These are phyloP conservation scores for Characodon lateralis DNA, from an alignment of 2,797 vertebrate genomes.

Conservation along the genomic window DNA sequence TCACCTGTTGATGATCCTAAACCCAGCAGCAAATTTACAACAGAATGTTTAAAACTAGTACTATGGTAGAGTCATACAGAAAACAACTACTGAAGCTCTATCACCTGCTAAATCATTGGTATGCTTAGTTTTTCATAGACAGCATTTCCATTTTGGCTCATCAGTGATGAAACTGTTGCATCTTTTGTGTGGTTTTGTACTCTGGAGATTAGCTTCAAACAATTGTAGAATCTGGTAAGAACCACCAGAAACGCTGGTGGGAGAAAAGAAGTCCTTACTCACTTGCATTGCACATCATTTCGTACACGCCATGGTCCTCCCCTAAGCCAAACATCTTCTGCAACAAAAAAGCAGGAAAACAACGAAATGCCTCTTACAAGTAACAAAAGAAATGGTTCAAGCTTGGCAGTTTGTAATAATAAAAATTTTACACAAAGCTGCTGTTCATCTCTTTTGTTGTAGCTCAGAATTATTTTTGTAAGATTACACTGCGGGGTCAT, in stretches of 20 bases:
- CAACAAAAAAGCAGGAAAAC: constrained; percentile 39
- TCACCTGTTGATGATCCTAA: neutral
- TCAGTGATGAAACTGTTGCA: neutral
- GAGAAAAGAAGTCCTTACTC: constrained; percentile 36
- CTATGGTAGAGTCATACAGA: neutral
- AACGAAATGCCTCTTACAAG: constrained; percentile 9
- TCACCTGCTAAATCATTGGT: neutral
- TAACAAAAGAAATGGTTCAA: constrained; percentile 17
- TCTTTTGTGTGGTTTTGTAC: neutral
- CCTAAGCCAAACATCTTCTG: constrained; percentile 54
- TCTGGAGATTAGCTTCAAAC: neutral
- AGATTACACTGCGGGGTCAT: neutral
- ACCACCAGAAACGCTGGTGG: neutral
- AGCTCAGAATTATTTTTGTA: neutral
- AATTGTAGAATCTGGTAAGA: neutral
- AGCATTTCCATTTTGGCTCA: neutral
- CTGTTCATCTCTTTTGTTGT: constrained; percentile 8
- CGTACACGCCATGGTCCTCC: constrained; percentile 63
- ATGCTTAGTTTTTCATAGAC: neutral
- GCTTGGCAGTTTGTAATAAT: neutral
- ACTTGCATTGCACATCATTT: constrained; percentile 75
- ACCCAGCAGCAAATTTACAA: neutral
- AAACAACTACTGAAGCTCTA: neutral
- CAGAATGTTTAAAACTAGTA: neutral
- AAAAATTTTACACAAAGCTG: neutral